Evolutionary conservation across 1,140 invertebrate species (phyloP), one percentile per base, ranked within the genome.

Genomic region (Rhyzopertha dominica): DNA sequence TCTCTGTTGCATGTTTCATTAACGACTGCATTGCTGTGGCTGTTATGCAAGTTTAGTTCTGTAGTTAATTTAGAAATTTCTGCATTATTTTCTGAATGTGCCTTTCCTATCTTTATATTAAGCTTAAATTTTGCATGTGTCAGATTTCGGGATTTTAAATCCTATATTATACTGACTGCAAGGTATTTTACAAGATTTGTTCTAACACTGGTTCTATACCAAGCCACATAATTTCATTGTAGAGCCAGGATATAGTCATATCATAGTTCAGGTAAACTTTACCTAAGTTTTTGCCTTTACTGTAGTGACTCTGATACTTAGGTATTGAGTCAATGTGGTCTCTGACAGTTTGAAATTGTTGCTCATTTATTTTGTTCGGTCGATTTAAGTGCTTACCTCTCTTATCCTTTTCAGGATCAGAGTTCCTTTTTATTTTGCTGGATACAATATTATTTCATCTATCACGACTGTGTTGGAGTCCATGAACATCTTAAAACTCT

Each of bases 251-350:
- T 19, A 44, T 44, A 10, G 23, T 12, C 42, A 36, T 13, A 44
- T 44, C 42, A 17, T 22, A 25, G 29, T 44, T 25, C n/a, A 44
- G n/a, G 20, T 44, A 44, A 3, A 26, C 24, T 26, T 20, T 44
- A 12, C 24, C n/a, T 26, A 25, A 25, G 36, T 44, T 36, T 25
- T 23, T 12, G 4, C 12, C 19, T n/a, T 34, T n/a, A 23, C 38
- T 40, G 19, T 40, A 40, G 22, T 40, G 38, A 40, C 32, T 44
- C 14, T 4, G 13, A 44, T 40, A 40, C 19, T 40, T 44, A 17
- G 43, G 43, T 17, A 46, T 38, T 7, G 23, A n/a, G 8, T 37
- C 24, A 28, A 46, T 46, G 19, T 46, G 42, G 22, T 35, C 31
- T 20, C 22, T 25, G 26, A 43, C 41, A 14, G 18, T 24, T 35